Base-by-base conservation (phyloP, 1,140 invertebrate genomes). In the Hyphantria cunea region DNA sequence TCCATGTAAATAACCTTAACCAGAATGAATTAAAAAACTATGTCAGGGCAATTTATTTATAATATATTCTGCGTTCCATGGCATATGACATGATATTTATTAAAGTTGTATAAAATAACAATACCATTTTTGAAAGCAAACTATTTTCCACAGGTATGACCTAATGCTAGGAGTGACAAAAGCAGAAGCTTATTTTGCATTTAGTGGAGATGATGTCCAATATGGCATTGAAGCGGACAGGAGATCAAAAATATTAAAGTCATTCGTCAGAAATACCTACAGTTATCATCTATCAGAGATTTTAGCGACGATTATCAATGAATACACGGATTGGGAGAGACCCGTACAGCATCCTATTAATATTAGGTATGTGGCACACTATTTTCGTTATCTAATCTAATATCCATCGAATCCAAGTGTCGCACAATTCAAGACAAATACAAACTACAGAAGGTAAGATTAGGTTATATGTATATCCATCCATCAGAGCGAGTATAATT, bases 251-350 rank as follows among this genome's bases (percentile, higher is more conserved):
- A 97, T 99, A 58, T 91, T 99, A 42, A 94, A 97, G 44, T 98
- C 97, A 15, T 97, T 99, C 76, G 96, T 97, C 17, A 93, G 97
- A 42, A 99, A 99, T 87, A 96, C 97, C 7, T 98, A 97, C 91
- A 95, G 95, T 79, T 98, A 94, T 84, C 96, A 97, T 84, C 91
- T 96, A 41, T 95, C 95, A 6, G 96, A 97, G 88, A 97, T 97
- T 70, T 91, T 96, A 37, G 96, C 96, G 1, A 96, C 96, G 7
- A 96, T 97, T 72, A 95, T 99, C 68, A 99, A 99, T 88, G 97
- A 99, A 83, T 99, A 99, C 87, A 99, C 97, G 2, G 97, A 99
- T 84, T 99, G 98, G 98, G 97, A 98, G 78, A 93, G 96, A 69
- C 97, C 97, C 2, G 94, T 97, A 7, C 96, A 97, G 78, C 97